Evolutionary conservation across 1,140 invertebrate genomes (phyloP), one percentile per base, ranked within the genome.

Genomic region (Lethrus apterus): DNA sequence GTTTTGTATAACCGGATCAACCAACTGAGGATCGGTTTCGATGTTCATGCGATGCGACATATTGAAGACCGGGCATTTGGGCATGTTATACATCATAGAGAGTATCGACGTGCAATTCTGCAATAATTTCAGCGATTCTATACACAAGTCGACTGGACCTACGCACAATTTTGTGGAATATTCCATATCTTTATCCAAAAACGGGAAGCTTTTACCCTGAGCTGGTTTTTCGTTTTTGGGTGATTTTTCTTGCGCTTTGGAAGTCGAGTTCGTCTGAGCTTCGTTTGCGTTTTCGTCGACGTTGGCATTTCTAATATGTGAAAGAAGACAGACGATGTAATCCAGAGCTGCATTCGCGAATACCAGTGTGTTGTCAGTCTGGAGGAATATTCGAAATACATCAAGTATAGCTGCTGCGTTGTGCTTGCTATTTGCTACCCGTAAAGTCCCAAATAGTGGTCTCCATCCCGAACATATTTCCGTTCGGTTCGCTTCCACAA

Each of bases 391-490:
- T 64, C 87, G 81, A 60, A 96, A 94, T 23, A 95, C 91, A 64
- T 96, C 92, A 14, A 93, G 70, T 24, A 95, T 81, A 2, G 86
- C 85, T 2, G 83, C 78, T 8, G 78, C 77, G 45, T 80, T 78
- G 56, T 71, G 69, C n/a, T 68, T 68, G 2, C 75, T 70, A 50
- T 81, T 73, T 0, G 92, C 89, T 18, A 89, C 89, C 18, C 89
- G 75, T 3, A 96, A 64, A 2, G 91, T 90, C 4, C 89, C 89
- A 63, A 96, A 96, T 2, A 95, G 68, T 1, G 93, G 89, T 33
- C 91, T 70, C 93, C 93, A 96, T 0, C 91, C 93, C 0, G 91
- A 94, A 55, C 85, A 77, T 11, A 95, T 93, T 70, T 96, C 91
- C 11, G 83, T 84, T 57, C 86, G 78, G 63, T 91, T 92, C 0